Evolutionary conservation across 2,888 invertebrate genomes (phyloP), one percentile per base, ranked within the genome.

Genomic region (Dione vanillae): DNA sequence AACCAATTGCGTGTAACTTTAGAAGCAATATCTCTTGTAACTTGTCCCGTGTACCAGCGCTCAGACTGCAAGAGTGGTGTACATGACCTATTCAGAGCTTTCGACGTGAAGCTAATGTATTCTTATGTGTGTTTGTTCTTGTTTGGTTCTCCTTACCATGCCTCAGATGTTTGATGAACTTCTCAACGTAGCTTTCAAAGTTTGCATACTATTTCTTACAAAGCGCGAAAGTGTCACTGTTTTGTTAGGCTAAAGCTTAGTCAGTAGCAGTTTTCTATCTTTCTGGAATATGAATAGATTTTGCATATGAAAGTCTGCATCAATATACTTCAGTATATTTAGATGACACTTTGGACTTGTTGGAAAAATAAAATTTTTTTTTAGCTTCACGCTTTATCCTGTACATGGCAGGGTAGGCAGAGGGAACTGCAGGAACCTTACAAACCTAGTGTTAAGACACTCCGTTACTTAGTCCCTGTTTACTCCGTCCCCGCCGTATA

Each of bases 31-130:
- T 16, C 70, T 67, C 74, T 56, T 49, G 20, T 69, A 45, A 20
- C 73, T 74, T 72, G 58, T 20, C 51, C 74, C 72, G 51, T 8
- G 77, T 74, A 71, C 72, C 67, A 62, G 64, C 74, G 75, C 75
- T 74, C 76, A 80, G 81, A 79, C 80, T 72, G 54, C 10, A 69
- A 35, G 79, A 85, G 85, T 80, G 85, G 85, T 82, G 85, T 83
- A 77, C 78, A 85, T 80, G 86, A 84, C 85, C 85, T 85, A 83
- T 84, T 80, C 85, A 85, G 83, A 73, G 78, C 82, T 77, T 78
- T 78, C 75, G 78, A 78, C 83, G 79, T 76, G 79, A 74, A 79
- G 82, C 80, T 85, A 85, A 85, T 84, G 83, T 84, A 82, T 85
- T 83, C 82, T 78, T 80, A 80, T 78, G 77, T 80, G 75, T 80